phyloP scores from a whole-genome alignment of 2,888 invertebrate species.

The Fissipunctia ypsillon region DNA sequence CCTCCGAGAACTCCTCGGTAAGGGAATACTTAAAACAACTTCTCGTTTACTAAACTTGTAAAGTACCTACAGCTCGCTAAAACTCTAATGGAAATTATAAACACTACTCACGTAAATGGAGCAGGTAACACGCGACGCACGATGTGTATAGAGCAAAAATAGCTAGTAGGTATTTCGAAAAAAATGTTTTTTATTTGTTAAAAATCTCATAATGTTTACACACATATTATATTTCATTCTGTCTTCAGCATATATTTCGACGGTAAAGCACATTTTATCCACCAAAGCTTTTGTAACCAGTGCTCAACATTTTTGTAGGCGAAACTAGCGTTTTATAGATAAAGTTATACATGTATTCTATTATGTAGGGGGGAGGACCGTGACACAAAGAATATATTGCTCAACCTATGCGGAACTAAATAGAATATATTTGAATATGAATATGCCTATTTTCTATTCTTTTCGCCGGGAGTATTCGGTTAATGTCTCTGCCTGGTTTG shows the following conservation, averaged over 20 bases:
- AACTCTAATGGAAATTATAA: slow-evolving; percentile 80
- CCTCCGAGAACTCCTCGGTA: slow-evolving; percentile 71
- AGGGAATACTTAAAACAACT: slow-evolving; percentile 85
- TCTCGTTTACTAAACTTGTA: slow-evolving; percentile 79
- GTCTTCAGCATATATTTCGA: not conserved
- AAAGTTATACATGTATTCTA: slow-evolving; percentile 49
- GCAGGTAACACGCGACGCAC: slow-evolving; percentile 45
- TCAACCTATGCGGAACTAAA: slow-evolving; percentile 62
- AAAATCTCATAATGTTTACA: not conserved
- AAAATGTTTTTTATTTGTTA: too few relatives aligned
- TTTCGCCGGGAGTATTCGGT: slow-evolving; percentile 57
- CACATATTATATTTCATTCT: not conserved
- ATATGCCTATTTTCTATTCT: slow-evolving; percentile 64
- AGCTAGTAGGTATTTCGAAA: too few relatives aligned
- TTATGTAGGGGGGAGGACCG: slow-evolving; percentile 54
- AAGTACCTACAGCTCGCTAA: slow-evolving; percentile 76
- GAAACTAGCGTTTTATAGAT: slow-evolving; percentile 44
- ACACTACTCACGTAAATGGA: slow-evolving; percentile 69
- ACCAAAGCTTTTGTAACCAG: slow-evolving; percentile 30
- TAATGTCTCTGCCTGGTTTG: slow-evolving; percentile 56
- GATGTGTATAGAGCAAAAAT: slow-evolving; percentile 15
- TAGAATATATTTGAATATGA: slow-evolving; percentile 70
- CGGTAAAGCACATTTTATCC: slow-evolving; percentile 23
- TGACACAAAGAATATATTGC: slow-evolving; percentile 65
- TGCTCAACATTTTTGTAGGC: slow-evolving; percentile 46